These are phyloP conservation scores for Patella depressa DNA, from an alignment of 2,888 invertebrate species.

Conservation along the genomic window DNA sequence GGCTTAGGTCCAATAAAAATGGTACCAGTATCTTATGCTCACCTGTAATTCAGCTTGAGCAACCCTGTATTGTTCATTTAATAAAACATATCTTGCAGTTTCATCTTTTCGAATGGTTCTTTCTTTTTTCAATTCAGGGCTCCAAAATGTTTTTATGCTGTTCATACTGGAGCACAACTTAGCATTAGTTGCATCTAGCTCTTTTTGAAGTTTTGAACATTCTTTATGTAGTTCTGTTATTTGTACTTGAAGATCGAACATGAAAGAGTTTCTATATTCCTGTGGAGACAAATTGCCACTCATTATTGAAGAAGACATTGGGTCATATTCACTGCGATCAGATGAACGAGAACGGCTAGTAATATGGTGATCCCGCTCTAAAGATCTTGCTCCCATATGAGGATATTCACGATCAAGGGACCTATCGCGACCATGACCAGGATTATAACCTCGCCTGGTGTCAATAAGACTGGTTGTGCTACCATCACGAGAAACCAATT, in stretches of 20 bases:
- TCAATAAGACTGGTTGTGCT: conserved; percentile 41
- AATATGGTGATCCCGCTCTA: conserved; percentile 62
- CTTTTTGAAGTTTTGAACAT: conserved; percentile 79
- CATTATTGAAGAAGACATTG: conserved; percentile 31
- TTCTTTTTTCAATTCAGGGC: conserved; percentile 99
- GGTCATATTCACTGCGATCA: conserved; percentile 54
- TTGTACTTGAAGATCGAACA: conserved; percentile 77
- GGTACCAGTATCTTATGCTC: conserved; percentile 36
- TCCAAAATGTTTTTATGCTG: conserved; percentile 99
- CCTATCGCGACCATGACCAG: conserved; percentile 72
- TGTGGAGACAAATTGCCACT: conserved; percentile 33
- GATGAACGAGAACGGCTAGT: conserved; percentile 59
- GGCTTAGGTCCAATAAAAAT: too few species aligned
- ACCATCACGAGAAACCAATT: conserved; percentile 33
- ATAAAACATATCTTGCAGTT: conserved; percentile 94
- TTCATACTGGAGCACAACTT: conserved; percentile 99
- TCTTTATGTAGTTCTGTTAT: conserved; percentile 95
- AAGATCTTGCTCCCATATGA: conserved; percentile 67
- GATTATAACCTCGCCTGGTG: conserved; percentile 38
- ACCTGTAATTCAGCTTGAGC: conserved; percentile 98
- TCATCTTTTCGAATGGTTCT: conserved; percentile 96
- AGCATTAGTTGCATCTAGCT: conserved; percentile 85
- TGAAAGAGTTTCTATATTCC: conserved; percentile 60
- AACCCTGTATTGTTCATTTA: conserved; percentile 95
- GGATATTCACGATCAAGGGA: conserved; percentile 77